These are phyloP conservation scores for Bactericera cockerelli DNA, from an alignment of 1,140 invertebrate genomes.

Conservation along the genomic window DNA sequence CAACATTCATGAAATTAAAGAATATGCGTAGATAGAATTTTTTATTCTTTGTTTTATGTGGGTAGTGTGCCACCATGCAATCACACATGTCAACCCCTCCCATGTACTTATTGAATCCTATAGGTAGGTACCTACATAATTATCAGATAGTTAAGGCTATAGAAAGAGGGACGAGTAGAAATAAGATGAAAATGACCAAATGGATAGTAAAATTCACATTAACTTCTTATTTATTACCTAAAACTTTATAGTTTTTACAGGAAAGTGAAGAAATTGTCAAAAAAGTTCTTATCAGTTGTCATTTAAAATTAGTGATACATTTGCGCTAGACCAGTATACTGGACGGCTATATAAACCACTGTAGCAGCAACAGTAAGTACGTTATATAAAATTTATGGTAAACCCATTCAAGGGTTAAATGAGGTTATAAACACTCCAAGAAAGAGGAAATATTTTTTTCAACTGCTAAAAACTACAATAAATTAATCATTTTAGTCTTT, in stretches of 20 bases:
- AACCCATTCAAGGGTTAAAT: too few relatives aligned
- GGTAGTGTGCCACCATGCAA: slow-evolving; percentile 22
- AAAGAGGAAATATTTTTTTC: neutral
- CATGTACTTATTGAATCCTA: slow-evolving; percentile 24
- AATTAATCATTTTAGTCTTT: too few relatives aligned
- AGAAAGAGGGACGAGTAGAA: neutral
- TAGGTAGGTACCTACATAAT: too few relatives aligned
- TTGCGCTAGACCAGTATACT: neutral
- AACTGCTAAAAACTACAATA: too few relatives aligned
- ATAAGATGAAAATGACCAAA: neutral
- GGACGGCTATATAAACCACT: neutral
- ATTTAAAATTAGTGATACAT: neutral
- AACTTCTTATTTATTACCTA: neutral
- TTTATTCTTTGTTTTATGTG: slow-evolving; percentile 20
- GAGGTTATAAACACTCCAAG: neutral
- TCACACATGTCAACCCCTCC: slow-evolving; percentile 26
- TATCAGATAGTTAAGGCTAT: too few relatives aligned
- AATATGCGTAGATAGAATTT: slow-evolving; percentile 23
- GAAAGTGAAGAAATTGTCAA: neutral
- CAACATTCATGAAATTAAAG: slow-evolving; percentile 24
- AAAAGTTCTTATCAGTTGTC: neutral
- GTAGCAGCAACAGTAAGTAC: neutral
- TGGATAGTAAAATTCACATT: neutral
- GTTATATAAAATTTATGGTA: neutral
- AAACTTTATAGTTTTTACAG: neutral